Evolutionary conservation across 2,797 vertebrate species (phyloP).

Genomic region (Chelidonichthys spinosus): DNA sequence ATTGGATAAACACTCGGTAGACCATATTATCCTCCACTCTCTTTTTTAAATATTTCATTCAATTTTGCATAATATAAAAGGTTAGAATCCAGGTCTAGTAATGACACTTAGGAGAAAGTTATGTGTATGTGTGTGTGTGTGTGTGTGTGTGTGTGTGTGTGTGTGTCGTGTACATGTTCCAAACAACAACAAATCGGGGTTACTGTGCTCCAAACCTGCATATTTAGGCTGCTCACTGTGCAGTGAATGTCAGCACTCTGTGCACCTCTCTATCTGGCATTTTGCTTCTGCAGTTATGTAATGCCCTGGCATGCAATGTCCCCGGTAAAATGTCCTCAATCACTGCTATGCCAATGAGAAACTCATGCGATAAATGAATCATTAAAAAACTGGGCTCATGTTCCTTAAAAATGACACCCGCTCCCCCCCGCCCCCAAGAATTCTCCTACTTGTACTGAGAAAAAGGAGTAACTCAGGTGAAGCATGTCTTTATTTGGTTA

Average conservation of each 20-base stretch:
- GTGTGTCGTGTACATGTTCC: constrained; percentile 4
- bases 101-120: constrained; percentile 39
- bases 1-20: constrained; percentile 48
- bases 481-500: constrained; percentile 15
- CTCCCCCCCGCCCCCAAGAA: neutral
- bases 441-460: neutral
- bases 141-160: neutral
- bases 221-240: constrained; percentile 35
- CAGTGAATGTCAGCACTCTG: constrained; percentile 49
- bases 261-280: constrained; percentile 31
- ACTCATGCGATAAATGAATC: constrained; percentile 23
- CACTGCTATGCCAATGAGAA: constrained; percentile 4
- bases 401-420: constrained; percentile 11
- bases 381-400: neutral
- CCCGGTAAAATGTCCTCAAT: constrained; percentile 37
- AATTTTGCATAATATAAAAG: constrained; percentile 58
- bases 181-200: constrained; percentile 50
- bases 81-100: constrained; percentile 39
- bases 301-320: constrained; percentile 25
- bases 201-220: constrained; percentile 38
- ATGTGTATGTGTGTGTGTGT: constrained; percentile 3
- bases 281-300: constrained; percentile 28
- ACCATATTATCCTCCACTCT: constrained; percentile 49
- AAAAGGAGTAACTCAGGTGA: constrained; percentile 31
- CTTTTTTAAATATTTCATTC: constrained; percentile 59